Percentiles rank a stretch among this genome's conserved stretches.
Evolutionary conservation across 2,797 vertebrate species (phyloP).

Genomic region (Siniperca undulata): DNA sequence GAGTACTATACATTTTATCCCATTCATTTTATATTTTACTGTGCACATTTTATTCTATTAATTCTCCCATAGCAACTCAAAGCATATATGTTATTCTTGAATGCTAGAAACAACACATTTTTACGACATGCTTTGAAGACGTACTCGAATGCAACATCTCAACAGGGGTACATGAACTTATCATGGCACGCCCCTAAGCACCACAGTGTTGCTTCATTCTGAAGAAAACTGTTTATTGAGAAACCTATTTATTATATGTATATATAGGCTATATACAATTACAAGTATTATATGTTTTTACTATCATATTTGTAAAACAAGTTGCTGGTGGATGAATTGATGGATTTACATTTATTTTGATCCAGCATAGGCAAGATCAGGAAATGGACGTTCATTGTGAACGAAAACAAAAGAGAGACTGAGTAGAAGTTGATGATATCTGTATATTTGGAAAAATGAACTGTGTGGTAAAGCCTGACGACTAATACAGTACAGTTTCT

Average conservation of each 20-base stretch:
- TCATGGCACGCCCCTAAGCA: conserved; percentile 2
- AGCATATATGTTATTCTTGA: not conserved
- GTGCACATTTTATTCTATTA: not conserved
- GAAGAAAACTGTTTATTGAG: not conserved
- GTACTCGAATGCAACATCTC: conserved; percentile 1
- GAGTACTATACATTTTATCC: not conserved
- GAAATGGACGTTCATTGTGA: too few species aligned
- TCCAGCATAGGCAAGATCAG: not conserved
- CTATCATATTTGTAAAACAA: not conserved
- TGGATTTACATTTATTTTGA: not conserved
- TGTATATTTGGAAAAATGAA: not conserved
- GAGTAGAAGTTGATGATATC: not conserved
- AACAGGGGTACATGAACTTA: not conserved
- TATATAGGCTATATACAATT: too few species aligned
- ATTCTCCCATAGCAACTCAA: not conserved
- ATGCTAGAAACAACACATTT: not conserved
- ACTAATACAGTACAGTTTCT: not conserved
- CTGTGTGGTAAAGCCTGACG: not conserved
- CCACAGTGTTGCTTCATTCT: conserved; percentile 15
- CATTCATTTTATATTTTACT: not conserved
- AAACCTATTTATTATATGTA: not conserved
- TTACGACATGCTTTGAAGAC: not conserved
- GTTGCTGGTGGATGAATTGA: not conserved
- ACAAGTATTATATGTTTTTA: not conserved
- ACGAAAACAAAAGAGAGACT: not conserved